Percentiles rank a stretch among this genome's conserved stretches.
Conservation (phyloP, 30 jellyfish, hydroid and myxozoan genomes). For the Catostylus mosaicus region DNA sequence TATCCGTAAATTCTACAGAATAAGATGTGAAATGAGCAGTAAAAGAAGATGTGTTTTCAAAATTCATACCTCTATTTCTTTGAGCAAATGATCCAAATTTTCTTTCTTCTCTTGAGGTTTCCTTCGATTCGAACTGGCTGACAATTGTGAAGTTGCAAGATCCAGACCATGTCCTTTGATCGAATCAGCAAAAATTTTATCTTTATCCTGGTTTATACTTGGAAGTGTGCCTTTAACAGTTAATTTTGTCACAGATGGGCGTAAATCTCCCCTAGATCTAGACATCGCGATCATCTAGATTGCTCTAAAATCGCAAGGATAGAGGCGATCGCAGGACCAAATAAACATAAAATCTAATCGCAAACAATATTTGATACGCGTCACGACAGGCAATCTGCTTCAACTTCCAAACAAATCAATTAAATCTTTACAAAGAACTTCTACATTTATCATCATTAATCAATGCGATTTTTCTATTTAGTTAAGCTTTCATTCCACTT, state of each 20-base stretch:
- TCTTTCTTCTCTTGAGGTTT: conserved; percentile 31
- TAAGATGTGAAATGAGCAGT: no score
- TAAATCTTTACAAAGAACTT: neutral
- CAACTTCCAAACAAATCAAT: neutral
- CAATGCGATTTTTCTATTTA: neutral
- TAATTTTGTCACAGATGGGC: conserved; percentile 40
- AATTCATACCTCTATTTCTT: conserved; percentile 66
- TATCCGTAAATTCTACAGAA: no score
- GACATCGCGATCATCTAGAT: conserved; percentile 5
- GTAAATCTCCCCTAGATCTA: conserved; percentile 46
- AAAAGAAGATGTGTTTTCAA: no score
- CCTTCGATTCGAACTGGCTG: conserved; percentile 17
- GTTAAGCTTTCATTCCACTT: neutral
- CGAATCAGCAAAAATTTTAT: conserved; percentile 22
- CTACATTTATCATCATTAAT: neutral
- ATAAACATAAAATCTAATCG: no score
- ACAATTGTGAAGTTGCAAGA: conserved; percentile 29
- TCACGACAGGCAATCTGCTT: neutral
- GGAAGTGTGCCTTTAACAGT: conserved; percentile 54
- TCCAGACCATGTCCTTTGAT: conserved; percentile 48
- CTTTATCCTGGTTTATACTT: conserved; percentile 32
- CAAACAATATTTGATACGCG: neutral
- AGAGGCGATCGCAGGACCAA: no score
- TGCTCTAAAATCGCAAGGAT: neutral
- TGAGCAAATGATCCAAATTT: conserved; percentile 48